These are phyloP conservation scores for Syngnathus scovelli DNA, from an alignment of 2,113 vertebrate genomes.

Conservation along the genomic window DNA sequence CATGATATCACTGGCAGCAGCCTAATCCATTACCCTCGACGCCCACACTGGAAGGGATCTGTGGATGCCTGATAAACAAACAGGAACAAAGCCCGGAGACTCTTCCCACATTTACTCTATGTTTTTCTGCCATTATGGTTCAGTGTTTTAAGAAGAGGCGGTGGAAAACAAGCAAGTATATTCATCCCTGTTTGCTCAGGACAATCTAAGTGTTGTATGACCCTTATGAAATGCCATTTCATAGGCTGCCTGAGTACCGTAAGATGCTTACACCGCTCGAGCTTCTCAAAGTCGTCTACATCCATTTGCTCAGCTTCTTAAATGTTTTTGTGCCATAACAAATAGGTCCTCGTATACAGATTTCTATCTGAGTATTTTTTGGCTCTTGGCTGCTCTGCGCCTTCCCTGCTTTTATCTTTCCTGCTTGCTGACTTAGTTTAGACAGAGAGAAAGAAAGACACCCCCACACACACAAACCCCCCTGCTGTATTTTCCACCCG, in stretches of 20 bases:
- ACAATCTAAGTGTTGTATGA: conserved; percentile 29
- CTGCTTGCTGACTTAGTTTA: too few species aligned
- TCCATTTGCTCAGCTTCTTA: conserved; percentile 16
- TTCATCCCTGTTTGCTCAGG: conserved; percentile 22
- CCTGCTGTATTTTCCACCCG: too few species aligned
- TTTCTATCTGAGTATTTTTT: neutral
- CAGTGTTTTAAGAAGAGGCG: conserved; percentile 25
- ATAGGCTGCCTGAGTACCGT: conserved; percentile 18
- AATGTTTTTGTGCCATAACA: conserved; percentile 9
- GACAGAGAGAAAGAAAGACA: too few species aligned
- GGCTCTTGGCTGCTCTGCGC: too few species aligned
- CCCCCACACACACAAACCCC: too few species aligned
- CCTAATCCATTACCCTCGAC: conserved; percentile 70
- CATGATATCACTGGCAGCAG: conserved; percentile 60
- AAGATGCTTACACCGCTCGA: neutral
- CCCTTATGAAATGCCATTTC: conserved; percentile 29
- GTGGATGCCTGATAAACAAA: conserved; percentile 67
- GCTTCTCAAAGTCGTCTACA: conserved; percentile 5
- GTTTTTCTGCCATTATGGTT: conserved; percentile 43
- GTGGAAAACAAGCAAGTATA: conserved; percentile 28
- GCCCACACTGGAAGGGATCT: conserved; percentile 65
- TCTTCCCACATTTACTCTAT: conserved; percentile 61
- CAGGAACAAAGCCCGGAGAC: conserved; percentile 60
- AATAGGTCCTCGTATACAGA: conserved; percentile 30
- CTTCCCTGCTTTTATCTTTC: too few species aligned